Conservation (phyloP, 2,113 vertebrate genomes). For the Prinia subflava region DNA sequence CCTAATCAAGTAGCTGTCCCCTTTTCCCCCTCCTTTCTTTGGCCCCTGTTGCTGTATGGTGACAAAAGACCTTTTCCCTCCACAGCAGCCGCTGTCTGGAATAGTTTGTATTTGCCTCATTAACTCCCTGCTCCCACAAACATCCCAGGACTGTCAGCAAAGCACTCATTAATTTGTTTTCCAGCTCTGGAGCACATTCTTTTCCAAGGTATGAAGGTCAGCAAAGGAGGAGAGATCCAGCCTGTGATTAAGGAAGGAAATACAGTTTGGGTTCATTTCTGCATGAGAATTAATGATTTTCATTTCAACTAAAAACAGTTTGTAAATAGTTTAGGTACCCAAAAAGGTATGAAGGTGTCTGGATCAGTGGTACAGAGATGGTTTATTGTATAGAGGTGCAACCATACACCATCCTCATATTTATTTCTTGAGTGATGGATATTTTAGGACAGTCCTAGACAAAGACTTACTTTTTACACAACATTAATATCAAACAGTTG, state of each 20-base stretch:
- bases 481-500: neutral
- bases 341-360: neutral
- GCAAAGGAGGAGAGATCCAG: neutral
- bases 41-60: neutral
- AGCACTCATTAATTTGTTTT: neutral
- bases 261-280: neutral
- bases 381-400: neutral
- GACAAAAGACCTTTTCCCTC: neutral
- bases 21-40: neutral
- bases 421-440: neutral
- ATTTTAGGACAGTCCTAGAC: neutral
- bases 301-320: neutral
- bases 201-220: constrained; percentile 34
- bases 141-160: neutral
- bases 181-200: neutral
- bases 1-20: neutral
- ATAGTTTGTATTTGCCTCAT: constrained; percentile 4
- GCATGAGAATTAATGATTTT: neutral
- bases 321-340: neutral
- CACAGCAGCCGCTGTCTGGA: neutral
- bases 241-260: neutral
- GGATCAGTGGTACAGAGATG: neutral
- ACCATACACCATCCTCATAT: neutral
- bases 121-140: neutral
- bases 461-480: neutral